These are phyloP conservation scores for Cyclophora albipunctata DNA, from an alignment of 2,888 invertebrate genomes.

Conservation along the genomic window DNA sequence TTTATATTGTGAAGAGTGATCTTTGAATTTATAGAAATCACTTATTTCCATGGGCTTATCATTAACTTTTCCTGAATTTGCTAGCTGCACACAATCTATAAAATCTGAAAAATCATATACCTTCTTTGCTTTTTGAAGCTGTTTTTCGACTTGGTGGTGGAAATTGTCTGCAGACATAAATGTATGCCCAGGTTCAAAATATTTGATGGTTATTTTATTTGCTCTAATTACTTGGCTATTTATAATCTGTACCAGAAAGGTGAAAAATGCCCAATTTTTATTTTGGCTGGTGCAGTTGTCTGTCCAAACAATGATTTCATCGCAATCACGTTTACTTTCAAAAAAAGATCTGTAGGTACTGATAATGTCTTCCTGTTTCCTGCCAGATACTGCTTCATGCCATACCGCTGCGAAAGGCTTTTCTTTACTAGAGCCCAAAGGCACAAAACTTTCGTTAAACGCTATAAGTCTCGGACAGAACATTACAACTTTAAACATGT, in stretches of 20 bases:
- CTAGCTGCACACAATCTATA: not conserved
- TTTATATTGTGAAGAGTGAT: not conserved
- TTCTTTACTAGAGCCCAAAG: conserved; percentile 6
- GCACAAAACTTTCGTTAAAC: conserved; percentile 9
- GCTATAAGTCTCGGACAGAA: not conserved
- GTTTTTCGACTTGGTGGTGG: not conserved
- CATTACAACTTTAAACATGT: not conserved
- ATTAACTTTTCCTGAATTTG: not conserved
- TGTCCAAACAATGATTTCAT: not conserved
- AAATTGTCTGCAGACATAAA: conserved; percentile 3
- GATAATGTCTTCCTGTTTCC: conserved; percentile 8
- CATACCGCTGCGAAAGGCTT: conserved; percentile 9
- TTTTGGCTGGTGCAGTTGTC: not conserved
- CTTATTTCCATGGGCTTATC: not conserved
- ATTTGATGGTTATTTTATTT: conserved; percentile 4
- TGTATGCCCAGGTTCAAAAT: conserved; percentile 9
- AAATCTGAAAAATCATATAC: too few relatives aligned
- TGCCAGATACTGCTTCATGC: conserved; percentile 11
- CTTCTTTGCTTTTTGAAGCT: too few relatives aligned
- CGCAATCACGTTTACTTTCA: not conserved
- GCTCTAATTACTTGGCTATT: not conserved
- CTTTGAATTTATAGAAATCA: not conserved
- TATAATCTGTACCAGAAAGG: not conserved
- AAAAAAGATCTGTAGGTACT: not conserved
- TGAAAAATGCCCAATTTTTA: not conserved